These are phyloP conservation scores for Euwallacea fornicatus DNA, from an alignment of 1,140 invertebrate species.

Conservation along the genomic window DNA sequence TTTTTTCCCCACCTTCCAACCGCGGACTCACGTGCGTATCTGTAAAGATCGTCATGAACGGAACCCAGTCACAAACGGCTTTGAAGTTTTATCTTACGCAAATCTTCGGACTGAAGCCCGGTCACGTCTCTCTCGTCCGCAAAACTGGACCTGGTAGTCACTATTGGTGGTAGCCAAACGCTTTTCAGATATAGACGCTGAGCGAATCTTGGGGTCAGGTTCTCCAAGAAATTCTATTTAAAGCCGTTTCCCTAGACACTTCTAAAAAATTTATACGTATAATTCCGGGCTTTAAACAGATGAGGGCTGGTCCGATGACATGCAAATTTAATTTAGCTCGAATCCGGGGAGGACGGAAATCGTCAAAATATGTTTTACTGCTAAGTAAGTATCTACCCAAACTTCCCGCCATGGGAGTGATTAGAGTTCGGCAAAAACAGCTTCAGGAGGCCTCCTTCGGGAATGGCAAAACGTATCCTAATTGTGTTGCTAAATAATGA, in stretches of 20 bases:
- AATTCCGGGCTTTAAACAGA: constrained; percentile 5
- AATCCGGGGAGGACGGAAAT: constrained; percentile 14
- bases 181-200: no score
- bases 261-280: constrained; percentile 3
- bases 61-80: no score
- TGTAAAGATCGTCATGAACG: no score
- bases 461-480: constrained; percentile 9
- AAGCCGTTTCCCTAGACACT: neutral
- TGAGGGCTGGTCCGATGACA: constrained; percentile 7
- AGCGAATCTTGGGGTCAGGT: no score
- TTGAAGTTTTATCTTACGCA: no score
- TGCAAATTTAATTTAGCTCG: constrained; percentile 23
- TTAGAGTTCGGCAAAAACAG: constrained; percentile 18
- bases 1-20: no score
- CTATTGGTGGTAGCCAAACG: no score
- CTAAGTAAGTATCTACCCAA: constrained; percentile 1
- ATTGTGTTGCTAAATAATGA: constrained; percentile 14
- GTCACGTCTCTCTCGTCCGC: no score
- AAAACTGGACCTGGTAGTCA: no score
- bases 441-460: neutral
- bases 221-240: no score
- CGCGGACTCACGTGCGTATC: no score
- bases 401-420: constrained; percentile 8
- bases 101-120: no score
- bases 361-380: constrained; percentile 17